Evolutionary conservation across 2,797 vertebrate genomes (phyloP).

Genomic region (Odontamblyopus lacepedii): DNA sequence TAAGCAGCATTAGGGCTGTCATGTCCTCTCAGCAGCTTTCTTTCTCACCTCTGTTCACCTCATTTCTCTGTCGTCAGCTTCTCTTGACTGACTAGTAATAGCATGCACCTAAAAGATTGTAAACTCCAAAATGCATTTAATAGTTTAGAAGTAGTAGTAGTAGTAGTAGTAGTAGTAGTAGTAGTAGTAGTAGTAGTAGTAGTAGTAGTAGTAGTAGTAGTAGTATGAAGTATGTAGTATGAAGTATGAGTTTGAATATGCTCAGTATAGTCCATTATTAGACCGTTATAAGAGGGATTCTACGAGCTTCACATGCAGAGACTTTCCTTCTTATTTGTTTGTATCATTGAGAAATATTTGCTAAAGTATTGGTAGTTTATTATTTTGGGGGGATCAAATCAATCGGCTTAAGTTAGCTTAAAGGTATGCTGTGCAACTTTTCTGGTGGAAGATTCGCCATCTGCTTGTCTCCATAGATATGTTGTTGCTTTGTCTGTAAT

Average conservation of each 20-base stretch:
- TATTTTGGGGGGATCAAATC: too few relatives aligned
- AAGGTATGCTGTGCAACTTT: too few relatives aligned
- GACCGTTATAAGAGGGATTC: not conserved
- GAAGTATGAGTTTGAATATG: not conserved
- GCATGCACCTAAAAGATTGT: slow-evolving; percentile 39
- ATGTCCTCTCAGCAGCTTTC: slow-evolving; percentile 73
- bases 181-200: too few relatives aligned
- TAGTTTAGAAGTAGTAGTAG: not conserved
- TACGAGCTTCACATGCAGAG: not conserved
- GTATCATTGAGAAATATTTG: too few relatives aligned
- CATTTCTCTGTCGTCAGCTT: slow-evolving; percentile 43
- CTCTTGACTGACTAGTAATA: slow-evolving; percentile 40
- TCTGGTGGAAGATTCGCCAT: too few relatives aligned
- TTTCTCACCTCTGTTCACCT: slow-evolving; percentile 64
- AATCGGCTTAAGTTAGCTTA: too few relatives aligned
- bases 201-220: too few relatives aligned
- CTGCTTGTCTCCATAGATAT: too few relatives aligned
- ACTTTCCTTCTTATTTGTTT: not conserved
- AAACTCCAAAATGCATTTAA: slow-evolving; percentile 13
- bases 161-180: too few relatives aligned
- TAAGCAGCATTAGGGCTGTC: slow-evolving; percentile 73
- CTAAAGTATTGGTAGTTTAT: too few relatives aligned
- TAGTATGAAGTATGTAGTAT: too few relatives aligned
- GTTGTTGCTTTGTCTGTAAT: too few relatives aligned
- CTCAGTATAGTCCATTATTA: not conserved